Conservation (phyloP, 2,888 invertebrate species). For the Nemoura dubitans region DNA sequence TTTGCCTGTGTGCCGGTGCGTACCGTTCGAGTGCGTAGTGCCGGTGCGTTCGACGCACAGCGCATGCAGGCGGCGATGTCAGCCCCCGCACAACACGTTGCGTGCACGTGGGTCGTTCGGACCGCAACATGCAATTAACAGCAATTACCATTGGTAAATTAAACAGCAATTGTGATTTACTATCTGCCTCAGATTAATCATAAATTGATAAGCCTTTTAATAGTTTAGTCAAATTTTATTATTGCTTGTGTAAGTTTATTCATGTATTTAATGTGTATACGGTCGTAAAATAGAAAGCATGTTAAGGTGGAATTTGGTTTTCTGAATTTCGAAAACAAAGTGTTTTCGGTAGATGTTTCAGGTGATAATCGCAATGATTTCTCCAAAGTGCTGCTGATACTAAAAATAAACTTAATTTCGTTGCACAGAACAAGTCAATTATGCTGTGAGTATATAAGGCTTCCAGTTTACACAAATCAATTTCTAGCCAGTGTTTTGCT, state of each 20-base stretch:
- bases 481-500: no score
- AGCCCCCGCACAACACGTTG: neutral
- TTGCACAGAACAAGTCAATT: no score
- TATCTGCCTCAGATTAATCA: slow-evolving; percentile 7
- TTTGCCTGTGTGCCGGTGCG: neutral
- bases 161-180: slow-evolving; percentile 12
- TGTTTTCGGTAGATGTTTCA: no score
- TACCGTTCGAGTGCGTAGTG: neutral
- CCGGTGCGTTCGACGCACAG: neutral
- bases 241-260: neutral
- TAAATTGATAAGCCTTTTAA: neutral
- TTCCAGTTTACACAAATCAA: no score
- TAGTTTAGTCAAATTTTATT: slow-evolving; percentile 12
- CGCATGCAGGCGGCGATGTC: neutral
- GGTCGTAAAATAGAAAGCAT: no score
- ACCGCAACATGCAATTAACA: neutral
- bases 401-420: no score
- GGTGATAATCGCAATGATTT: no score
- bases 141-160: neutral
- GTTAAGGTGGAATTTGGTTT: no score
- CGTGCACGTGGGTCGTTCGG: neutral
- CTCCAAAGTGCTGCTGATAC: no score
- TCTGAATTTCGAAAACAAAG: no score
- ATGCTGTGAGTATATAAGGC: no score
- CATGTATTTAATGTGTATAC: neutral